These are phyloP conservation scores for Catocala fraxini DNA, from an alignment of 2,888 invertebrate species.

Conservation along the genomic window DNA sequence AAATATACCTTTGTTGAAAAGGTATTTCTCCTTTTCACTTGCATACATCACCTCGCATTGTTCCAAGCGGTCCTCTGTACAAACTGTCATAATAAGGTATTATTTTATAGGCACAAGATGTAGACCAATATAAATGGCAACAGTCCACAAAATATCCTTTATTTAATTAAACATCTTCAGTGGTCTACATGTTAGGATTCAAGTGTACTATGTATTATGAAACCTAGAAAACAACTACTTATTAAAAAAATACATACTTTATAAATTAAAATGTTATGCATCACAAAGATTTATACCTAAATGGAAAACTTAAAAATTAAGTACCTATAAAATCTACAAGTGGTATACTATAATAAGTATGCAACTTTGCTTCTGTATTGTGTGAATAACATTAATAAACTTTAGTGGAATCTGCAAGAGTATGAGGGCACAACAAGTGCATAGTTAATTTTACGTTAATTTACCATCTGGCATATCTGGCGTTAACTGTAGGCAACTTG, in stretches of 20 bases:
- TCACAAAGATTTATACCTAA: conserved; percentile 45
- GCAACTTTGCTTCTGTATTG: conserved; percentile 23
- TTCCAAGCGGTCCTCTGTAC: conserved; percentile 80
- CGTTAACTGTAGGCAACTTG: conserved; percentile 30
- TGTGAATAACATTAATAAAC: conserved; percentile 36
- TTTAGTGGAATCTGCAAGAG: conserved; percentile 30
- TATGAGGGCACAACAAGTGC: conserved; percentile 24
- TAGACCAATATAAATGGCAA: conserved; percentile 58
- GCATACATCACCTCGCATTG: conserved; percentile 83
- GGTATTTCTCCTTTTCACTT: conserved; percentile 70
- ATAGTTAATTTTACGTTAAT: conserved; percentile 25
- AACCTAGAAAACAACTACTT: conserved; percentile 43
- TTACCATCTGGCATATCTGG: conserved; percentile 15
- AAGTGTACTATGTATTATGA: conserved; percentile 44
- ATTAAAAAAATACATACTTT: conserved; percentile 38
- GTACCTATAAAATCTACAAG: conserved; percentile 44
- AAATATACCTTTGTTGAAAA: conserved; percentile 74
- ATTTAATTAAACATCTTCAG: conserved; percentile 29
- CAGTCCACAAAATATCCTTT: conserved; percentile 60
- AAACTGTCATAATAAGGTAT: conserved; percentile 75
- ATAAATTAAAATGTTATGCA: conserved; percentile 47
- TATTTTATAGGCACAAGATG: conserved; percentile 78
- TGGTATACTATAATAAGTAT: conserved; percentile 28
- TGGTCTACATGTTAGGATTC: conserved; percentile 36
- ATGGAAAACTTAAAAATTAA: conserved; percentile 52